phyloP scores from a whole-genome alignment of 2,797 vertebrate genomes.

The Monodelphis domestica region DNA sequence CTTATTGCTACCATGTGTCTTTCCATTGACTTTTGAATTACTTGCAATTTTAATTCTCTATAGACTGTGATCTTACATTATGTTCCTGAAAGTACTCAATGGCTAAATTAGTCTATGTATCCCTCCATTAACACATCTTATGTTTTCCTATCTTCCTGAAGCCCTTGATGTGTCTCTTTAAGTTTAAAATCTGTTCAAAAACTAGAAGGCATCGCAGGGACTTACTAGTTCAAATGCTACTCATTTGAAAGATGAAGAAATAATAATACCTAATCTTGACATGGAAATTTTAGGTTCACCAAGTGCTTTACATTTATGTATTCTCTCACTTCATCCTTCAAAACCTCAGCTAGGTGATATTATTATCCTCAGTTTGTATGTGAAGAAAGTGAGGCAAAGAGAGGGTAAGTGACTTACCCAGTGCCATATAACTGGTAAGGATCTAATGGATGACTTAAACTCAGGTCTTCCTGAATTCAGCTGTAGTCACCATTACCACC shows the following conservation, averaged over 20 bases:
- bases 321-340: not conserved
- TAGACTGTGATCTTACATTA: not conserved
- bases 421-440: not conserved
- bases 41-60: not conserved
- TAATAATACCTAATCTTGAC: not conserved
- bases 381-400: not conserved
- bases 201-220: not conserved
- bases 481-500: not conserved
- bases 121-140: not conserved
- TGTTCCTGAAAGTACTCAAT: not conserved
- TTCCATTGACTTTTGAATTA: not conserved
- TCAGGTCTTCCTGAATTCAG: not conserved
- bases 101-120: not conserved
- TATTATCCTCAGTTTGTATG: not conserved
- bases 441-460: not conserved
- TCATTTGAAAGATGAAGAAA: not conserved
- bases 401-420: not conserved
- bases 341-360: not conserved
- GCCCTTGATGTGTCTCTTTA: not conserved
- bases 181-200: not conserved
- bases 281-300: not conserved
- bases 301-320: not conserved
- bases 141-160: not conserved
- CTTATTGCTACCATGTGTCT: not conserved
- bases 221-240: not conserved